These are phyloP conservation scores for Catharus fuscescens DNA, from an alignment of 2,113 vertebrate genomes.

Conservation along the genomic window DNA sequence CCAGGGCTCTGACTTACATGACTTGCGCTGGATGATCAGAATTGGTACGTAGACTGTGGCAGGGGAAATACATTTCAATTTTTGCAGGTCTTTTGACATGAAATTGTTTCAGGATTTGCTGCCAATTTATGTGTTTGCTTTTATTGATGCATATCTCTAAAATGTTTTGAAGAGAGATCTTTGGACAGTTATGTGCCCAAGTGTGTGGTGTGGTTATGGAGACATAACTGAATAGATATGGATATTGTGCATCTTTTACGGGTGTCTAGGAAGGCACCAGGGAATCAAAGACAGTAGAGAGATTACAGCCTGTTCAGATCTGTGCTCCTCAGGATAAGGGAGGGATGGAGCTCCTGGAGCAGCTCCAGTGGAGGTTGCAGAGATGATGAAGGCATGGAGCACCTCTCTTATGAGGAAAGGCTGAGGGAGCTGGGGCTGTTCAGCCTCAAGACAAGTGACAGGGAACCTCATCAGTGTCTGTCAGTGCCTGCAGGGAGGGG, in stretches of 20 bases:
- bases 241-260: neutral
- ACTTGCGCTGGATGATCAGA: neutral
- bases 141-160: neutral
- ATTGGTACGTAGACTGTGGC: neutral
- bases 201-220: neutral
- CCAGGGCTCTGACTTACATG: neutral
- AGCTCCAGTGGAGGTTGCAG: accelerated
- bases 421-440: neutral
- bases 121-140: neutral
- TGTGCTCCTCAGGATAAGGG: neutral
- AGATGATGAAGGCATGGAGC: neutral
- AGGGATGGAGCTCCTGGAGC: neutral
- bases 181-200: neutral
- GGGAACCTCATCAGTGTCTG: accelerated
- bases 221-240: too few relatives aligned
- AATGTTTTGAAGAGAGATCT: neutral
- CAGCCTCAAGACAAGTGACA: accelerated
- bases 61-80: neutral
- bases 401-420: neutral
- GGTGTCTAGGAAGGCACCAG: neutral
- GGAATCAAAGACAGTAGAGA: neutral
- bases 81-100: neutral
- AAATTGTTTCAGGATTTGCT: neutral
- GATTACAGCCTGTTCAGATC: neutral
- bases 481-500: neutral